Percentiles rank a stretch among this genome's conserved stretches.
Conservation (phyloP, 2,113 vertebrate species). For the Paralichthys olivaceus region DNA sequence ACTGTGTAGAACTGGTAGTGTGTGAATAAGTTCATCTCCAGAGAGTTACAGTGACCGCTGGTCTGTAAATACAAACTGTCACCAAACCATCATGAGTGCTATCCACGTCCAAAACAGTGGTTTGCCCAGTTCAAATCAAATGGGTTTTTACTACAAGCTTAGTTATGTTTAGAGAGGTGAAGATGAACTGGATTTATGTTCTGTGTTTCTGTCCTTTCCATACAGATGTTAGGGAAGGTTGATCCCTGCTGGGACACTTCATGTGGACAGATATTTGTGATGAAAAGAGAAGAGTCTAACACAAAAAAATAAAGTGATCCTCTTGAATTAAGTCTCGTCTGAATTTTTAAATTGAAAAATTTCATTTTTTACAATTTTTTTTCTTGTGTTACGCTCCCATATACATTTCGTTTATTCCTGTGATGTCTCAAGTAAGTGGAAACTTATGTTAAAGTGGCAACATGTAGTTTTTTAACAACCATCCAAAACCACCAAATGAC, state of each 20-base stretch:
- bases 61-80: constrained; percentile 19
- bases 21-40: constrained; percentile 25
- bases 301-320: constrained; percentile 69
- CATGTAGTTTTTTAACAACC: too few species aligned
- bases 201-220: constrained; percentile 49
- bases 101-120: constrained; percentile 21
- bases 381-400: background rate
- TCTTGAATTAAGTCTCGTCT: constrained; percentile 63
- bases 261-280: constrained; percentile 59
- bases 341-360: constrained; percentile 31
- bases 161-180: constrained; percentile 31
- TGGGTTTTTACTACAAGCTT: constrained; percentile 44
- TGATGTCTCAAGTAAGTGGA: too few species aligned
- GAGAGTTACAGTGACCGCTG: constrained; percentile 11
- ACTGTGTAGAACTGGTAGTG: constrained; percentile 11
- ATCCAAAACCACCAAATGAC: too few species aligned
- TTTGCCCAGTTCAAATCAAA: constrained; percentile 17
- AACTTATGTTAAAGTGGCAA: too few species aligned
- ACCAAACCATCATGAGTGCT: constrained; percentile 35
- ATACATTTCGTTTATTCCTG: too few species aligned
- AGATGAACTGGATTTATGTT: constrained; percentile 50
- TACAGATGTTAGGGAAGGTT: constrained; percentile 33
- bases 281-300: constrained; percentile 56
- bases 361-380: too few species aligned
- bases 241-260: constrained; percentile 41